Evolutionary conservation across 2,797 vertebrate genomes (phyloP), one percentile per base, ranked within the genome.

Genomic region (Picus viridis): DNA sequence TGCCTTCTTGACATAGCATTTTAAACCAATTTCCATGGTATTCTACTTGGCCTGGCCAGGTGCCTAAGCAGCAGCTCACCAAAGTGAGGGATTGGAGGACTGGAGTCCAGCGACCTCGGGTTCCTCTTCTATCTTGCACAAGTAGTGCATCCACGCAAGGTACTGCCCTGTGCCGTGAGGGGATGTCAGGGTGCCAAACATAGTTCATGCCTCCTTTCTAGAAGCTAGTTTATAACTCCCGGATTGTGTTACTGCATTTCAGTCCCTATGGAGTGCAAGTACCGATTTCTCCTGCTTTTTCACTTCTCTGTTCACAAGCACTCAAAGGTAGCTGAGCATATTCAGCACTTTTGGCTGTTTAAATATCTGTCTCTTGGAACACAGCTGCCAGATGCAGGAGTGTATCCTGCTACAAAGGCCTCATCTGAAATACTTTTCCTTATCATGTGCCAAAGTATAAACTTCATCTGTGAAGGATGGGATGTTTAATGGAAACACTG

Each of bases 401-500:
- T 41, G 64, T 29, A 65, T 88, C 86, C 85, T 36, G 14, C 85
- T 89, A 68, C 88, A 90, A 88, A 95, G 89, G 85, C 89, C 72
- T 90, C 86, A 18, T 91, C 78, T 90, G 81, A 88, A 91, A 93
- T 95, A 91, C 88, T 94, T 93, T 80, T 76, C 9, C 7, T 84
- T 81, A 69, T 95, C 92, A 90, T 74, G 45, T 83, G 89, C 96
- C 93, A 91, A 86, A 80, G 81, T 86, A 88, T 93, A 92, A 95
- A 94, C 89, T 94, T 93, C 86, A 81, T 77, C 83, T 63, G 69
- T 91, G 94, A 92, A 75, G 89, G 86, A 94, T 95, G 93, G 63
- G 88, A 80, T 91, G 81, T 96, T 96, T 92, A 96, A 94, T 95
- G 95, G 92, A 92, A 95, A 82, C 12, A 17, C 19, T 93, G 80